Evolutionary conservation across 2,113 vertebrate species (phyloP), one percentile per base, ranked within the genome.

Genomic region (Nothoprocta pentlandii): DNA sequence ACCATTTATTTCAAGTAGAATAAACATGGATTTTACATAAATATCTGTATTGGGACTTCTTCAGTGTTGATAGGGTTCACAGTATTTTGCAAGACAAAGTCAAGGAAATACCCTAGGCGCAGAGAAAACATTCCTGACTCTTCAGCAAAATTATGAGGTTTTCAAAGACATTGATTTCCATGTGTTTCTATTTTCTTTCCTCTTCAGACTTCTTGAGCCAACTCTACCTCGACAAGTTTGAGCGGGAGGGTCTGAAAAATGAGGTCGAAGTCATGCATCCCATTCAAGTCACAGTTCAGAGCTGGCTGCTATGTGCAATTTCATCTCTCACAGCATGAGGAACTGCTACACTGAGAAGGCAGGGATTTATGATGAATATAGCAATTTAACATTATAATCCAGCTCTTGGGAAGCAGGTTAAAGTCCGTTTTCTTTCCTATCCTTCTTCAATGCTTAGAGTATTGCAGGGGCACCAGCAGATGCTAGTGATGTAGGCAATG

Each of bases 331-430:
- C 34, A 74, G 62, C 44, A 69, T 16, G 21, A 69, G 49, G 23
- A 92, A 88, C 17, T 16, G 63, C 47, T 71, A 59, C 17, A 46
- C 68, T 14, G 26, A 76, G 41, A 94, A 80, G 25, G 14, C 71
- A 73, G 41, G 28, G 46, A 67, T 79, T 90, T 91, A 79, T 79
- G 79, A 81, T 25, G 30, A 53, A 87, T 82, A 86, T 54, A 87
- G 83, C 51, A 89, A 77, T 77, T 83, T 54, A 77, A 81, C 34
- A 74, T 64, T 63, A 68, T 66, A 93, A 94, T 56, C 28, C 47
- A 77, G 49, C 58, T 63, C 42, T 4, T 20, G 44, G 28, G n/a
- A 93, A 89, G 54, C 74, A 90, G 26, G 71, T 71, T 94, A 23
- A 92, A 75, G 47, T 66, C 42, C 26, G 56, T 59, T 83, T 93